Evolutionary conservation across 2,888 invertebrate genomes (phyloP).

Genomic region (Chelonus formosanus): DNA sequence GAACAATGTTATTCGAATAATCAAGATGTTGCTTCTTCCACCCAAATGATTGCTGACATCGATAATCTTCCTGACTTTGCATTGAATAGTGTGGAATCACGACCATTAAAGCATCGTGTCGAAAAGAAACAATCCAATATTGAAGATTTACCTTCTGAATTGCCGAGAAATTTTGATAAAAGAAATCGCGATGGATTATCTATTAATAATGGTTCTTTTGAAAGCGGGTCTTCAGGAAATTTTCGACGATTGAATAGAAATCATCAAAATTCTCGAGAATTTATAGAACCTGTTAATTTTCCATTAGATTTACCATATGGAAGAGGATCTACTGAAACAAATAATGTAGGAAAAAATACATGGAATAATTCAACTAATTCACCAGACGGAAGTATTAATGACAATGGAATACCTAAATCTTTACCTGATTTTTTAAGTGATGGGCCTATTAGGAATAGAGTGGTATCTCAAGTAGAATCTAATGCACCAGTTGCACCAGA

Average conservation of each 20-base stretch:
- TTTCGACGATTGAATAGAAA: background rate
- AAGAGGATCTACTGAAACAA: background rate
- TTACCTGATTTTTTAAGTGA: slow-evolving; percentile 79
- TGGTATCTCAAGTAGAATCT: slow-evolving; percentile 51
- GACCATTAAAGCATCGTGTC: slow-evolving; percentile 24
- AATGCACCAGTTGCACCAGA: slow-evolving; percentile 31
- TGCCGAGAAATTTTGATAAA: slow-evolving; percentile 51
- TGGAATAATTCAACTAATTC: slow-evolving; percentile 42
- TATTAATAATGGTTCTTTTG: background rate
- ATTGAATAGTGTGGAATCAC: slow-evolving; percentile 65
- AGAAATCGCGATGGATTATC: slow-evolving; percentile 20
- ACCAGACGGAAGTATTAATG: slow-evolving; percentile 37
- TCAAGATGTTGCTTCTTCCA: slow-evolving; percentile 51
- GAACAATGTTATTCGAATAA: slow-evolving; percentile 75
- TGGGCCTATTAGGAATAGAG: slow-evolving; percentile 70
- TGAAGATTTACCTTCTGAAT: slow-evolving; percentile 51
- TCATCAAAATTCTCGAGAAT: slow-evolving; percentile 15
- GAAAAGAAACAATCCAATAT: slow-evolving; percentile 6
- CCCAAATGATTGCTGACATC: slow-evolving; percentile 67
- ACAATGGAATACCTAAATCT: slow-evolving; percentile 68
- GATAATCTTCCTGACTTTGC: slow-evolving; percentile 77
- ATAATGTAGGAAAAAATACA: slow-evolving; percentile 21
- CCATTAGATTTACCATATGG: slow-evolving; percentile 56
- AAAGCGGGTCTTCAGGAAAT: background rate
- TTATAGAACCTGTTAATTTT: slow-evolving; percentile 45